Percentiles rank a stretch among this genome's conserved stretches.
phyloP scores from a whole-genome alignment of 2,113 vertebrate genomes.

The Cynocephalus volans region DNA sequence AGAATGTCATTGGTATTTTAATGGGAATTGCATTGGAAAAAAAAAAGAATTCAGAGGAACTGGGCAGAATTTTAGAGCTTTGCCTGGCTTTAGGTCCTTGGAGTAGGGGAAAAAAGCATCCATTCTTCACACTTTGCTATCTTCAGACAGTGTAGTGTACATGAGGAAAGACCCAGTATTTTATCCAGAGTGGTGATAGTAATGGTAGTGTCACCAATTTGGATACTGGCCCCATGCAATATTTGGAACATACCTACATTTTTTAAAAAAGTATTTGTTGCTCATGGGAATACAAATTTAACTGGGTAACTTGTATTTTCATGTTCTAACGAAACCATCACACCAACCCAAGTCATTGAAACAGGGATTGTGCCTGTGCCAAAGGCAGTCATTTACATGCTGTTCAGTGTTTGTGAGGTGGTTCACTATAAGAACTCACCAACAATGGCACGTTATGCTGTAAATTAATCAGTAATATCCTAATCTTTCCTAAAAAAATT shows the following conservation, averaged over 20 bases:
- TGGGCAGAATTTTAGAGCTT: not conserved
- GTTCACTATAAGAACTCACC: not conserved
- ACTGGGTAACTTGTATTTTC: not conserved
- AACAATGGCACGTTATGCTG: not conserved
- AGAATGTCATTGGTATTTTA: too few relatives aligned
- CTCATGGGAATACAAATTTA: slow-evolving; percentile 7
- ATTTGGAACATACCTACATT: too few relatives aligned
- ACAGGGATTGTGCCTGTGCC: not conserved
- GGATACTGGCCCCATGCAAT: not conserved
- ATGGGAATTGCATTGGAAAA: too few relatives aligned
- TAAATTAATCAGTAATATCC: not conserved
- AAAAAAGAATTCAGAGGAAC: not conserved
- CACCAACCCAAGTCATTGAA: not conserved
- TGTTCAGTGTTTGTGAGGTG: too few relatives aligned
- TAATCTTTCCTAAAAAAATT: not conserved
- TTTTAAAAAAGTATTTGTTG: not conserved
- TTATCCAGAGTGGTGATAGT: not conserved
- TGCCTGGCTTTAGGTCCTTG: not conserved
- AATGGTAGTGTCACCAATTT: not conserved
- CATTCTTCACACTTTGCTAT: not conserved
- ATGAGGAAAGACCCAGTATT: not conserved
- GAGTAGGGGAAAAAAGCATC: not conserved
- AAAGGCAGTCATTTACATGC: not conserved
- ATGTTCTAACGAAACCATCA: not conserved
- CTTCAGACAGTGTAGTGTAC: not conserved